Evolutionary conservation across 2,113 vertebrate species (phyloP), one percentile per base, ranked within the genome.

Genomic region (Mesembrinibis cayennensis): DNA sequence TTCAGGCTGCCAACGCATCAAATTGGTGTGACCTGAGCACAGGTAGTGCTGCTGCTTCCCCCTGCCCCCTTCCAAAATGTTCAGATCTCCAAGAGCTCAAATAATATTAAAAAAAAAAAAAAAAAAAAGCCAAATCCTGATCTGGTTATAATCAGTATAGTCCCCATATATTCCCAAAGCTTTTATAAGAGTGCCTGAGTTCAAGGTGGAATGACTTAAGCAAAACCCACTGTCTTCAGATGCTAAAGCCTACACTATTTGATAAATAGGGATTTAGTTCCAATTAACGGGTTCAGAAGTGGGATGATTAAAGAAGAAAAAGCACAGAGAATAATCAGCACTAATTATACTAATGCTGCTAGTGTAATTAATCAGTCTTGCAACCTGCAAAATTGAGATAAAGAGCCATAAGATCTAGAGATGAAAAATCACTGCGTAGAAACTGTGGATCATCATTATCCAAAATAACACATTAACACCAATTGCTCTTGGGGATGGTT

Each of bases 301-400:
- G 3, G 34, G 20, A 94, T 71, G 92, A 90, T 89, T 95, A 95
- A 92, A 95, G 85, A 94, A 82, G 45, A 81, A 62, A 86, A 90
- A 93, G 65, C 79, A 86, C 76, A 14, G 80, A 90, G 92, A 92
- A 90, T 92, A 94, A 94, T 90, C 79, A 82, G 67, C 77, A 61
- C 44, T 92, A 92, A 96, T 94, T 93, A 88, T 55, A 89, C 59
- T 82, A 81, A 80, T 90, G 50, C 63, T 87, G 83, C 72, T 67
- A 52, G 32, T 59, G 44, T 92, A 95, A 97, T 92, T 81, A 93
- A 93, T 95, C 91, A 82, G 91, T 94, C 93, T 83, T 81, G 80
- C 16, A 65, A 91, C 94, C 80, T 95, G 89, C 56, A 92, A 74
- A 92, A 86, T 56, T 78, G 65, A 93, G 96, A 95, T 84, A 91